A percentile compares a stretch with the other conserved stretches of the same genome.
Conservation (phyloP, 2,797 vertebrate genomes). For the Darevskia nairensis region DNA sequence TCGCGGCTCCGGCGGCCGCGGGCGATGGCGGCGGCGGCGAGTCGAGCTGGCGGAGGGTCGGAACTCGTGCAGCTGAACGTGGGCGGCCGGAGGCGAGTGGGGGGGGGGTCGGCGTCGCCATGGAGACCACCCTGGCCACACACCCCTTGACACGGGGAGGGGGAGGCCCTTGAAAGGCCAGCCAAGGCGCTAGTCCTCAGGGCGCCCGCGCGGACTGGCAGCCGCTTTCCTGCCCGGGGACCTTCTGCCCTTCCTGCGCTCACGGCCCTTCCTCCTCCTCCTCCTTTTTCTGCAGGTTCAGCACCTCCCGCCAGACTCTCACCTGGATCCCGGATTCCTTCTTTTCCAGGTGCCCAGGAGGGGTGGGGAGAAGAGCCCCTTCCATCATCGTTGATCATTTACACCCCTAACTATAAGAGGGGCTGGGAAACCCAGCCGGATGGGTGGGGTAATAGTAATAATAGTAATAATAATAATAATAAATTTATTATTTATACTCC, state of each 20-base stretch:
- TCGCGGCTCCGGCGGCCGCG: neutral
- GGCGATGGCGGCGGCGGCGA: constrained; percentile 19
- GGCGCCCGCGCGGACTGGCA: neutral
- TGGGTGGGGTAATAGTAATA: too few relatives aligned
- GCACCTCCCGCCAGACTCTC: constrained; percentile 91
- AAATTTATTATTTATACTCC: too few relatives aligned
- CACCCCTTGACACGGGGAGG: neutral
- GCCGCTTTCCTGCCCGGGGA: neutral
- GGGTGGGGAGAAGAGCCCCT: neutral
- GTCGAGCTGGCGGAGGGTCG: neutral
- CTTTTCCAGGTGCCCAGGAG: constrained; percentile 86
- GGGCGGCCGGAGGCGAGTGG: constrained; percentile 70
- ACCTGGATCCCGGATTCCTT: constrained; percentile 94
- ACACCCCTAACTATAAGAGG: too few relatives aligned
- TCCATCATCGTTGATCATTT: fast-evolving
- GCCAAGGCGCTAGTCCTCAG: too few relatives aligned
- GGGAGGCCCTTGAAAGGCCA: neutral
- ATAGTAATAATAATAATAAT: too few relatives aligned
- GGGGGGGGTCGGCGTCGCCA: neutral
- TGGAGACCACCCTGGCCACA: neutral
- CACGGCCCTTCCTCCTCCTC: neutral
- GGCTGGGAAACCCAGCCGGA: too few relatives aligned
- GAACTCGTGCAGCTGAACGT: constrained; percentile 73
- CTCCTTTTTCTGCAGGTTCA: constrained; percentile 81
- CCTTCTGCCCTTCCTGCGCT: neutral